Evolutionary conservation across 2,797 vertebrate genomes (phyloP).

Genomic region (Pseudomugil gertrudae): DNA sequence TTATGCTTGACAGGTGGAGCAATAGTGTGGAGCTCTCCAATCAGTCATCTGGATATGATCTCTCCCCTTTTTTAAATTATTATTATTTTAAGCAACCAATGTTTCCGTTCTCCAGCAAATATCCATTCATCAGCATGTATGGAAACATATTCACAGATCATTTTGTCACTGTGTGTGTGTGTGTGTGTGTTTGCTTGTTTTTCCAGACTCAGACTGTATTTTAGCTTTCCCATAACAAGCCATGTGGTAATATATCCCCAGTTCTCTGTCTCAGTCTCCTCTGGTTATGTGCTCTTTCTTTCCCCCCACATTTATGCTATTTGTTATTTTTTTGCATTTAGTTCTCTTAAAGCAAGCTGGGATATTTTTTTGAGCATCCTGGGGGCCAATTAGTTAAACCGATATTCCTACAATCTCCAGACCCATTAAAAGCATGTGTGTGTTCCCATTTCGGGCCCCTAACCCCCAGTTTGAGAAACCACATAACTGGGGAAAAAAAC

Average conservation of each 20-base stretch:
- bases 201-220: conserved; percentile 31
- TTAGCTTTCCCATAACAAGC: conserved; percentile 31
- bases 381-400: conserved; percentile 30
- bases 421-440: conserved; percentile 12
- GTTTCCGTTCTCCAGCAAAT: background rate
- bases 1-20: background rate
- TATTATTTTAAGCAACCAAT: background rate
- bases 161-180: background rate
- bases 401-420: conserved; percentile 18
- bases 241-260: conserved; percentile 51
- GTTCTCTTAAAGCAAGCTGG: conserved; percentile 33
- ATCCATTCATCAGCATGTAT: background rate
- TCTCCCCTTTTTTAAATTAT: too few species aligned
- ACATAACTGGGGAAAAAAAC: conserved; percentile 10
- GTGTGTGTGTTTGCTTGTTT: background rate
- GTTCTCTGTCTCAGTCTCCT: conserved; percentile 2
- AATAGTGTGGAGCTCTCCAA: background rate
- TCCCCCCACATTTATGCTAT: background rate
- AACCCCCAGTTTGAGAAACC: conserved; percentile 31
- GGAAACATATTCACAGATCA: conserved; percentile 2
- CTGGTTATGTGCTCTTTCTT: conserved; percentile 22
- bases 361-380: conserved; percentile 20
- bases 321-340: conserved; percentile 7
- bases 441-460: conserved; percentile 27
- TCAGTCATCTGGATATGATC: background rate